Percentiles rank a stretch among this genome's conserved stretches.
phyloP scores from a whole-genome alignment of 2,888 invertebrate genomes.

The Hololepta plana region DNA sequence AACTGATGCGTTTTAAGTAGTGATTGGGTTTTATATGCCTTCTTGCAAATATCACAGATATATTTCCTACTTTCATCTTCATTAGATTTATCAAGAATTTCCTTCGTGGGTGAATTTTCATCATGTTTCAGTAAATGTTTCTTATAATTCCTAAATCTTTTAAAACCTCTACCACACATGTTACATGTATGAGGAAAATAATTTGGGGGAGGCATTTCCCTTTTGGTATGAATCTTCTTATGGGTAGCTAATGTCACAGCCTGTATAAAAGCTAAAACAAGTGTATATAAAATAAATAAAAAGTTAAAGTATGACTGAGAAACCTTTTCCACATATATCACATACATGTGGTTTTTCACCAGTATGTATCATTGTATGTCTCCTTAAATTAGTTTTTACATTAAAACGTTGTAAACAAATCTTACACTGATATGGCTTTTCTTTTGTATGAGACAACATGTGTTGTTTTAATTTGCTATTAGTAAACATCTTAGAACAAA shows the following conservation, averaged over 20 bases:
- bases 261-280: conserved; percentile 8
- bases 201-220: not conserved
- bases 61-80: conserved; percentile 3
- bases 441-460: conserved; percentile 9
- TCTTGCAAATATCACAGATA: conserved; percentile 8
- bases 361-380: conserved; percentile 9
- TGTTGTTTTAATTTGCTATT: conserved; percentile 10
- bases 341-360: conserved; percentile 9
- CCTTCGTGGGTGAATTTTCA: too few species aligned
- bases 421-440: conserved; percentile 7
- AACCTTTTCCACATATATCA: conserved; percentile 9
- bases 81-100: too few species aligned
- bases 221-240: conserved; percentile 5
- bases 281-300: not conserved
- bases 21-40: conserved; percentile 8
- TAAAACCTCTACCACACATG: conserved; percentile 9
- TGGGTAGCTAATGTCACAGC: conserved; percentile 7
- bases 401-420: conserved; percentile 6
- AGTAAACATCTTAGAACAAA: conserved; percentile 10
- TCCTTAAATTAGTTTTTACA: conserved; percentile 8
- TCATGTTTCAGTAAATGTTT: conserved; percentile 6
- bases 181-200: conserved; percentile 8
- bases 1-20: conserved; percentile 9
- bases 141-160: conserved; percentile 6
- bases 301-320: not conserved